phyloP scores from a whole-genome alignment of 2,113 vertebrate genomes.

The Perccottus glenii region DNA sequence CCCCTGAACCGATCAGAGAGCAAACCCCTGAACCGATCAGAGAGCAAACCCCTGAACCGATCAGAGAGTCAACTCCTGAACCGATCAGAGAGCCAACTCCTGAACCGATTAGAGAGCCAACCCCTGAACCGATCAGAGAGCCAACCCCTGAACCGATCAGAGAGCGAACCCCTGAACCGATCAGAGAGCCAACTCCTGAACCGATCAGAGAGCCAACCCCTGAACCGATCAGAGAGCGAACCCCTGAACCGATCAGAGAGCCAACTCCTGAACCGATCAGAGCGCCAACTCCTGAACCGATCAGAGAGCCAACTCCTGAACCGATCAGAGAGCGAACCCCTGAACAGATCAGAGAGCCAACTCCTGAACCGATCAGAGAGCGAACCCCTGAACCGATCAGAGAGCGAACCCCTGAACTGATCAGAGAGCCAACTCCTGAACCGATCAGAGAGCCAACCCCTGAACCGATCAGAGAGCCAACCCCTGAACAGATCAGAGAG shows the following conservation, averaged over 20 bases:
- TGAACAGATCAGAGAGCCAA: neutral
- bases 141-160: slow-evolving; percentile 4
- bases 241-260: slow-evolving; percentile 17
- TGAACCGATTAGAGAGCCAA: slow-evolving; percentile 6
- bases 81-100: slow-evolving; percentile 5
- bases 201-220: neutral
- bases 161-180: neutral
- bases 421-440: slow-evolving; percentile 4
- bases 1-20: slow-evolving; percentile 13
- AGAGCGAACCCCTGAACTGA: slow-evolving; percentile 3
- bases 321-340: neutral
- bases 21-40: neutral
- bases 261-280: slow-evolving; percentile 11
- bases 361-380: slow-evolving; percentile 14
- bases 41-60: slow-evolving; percentile 1
- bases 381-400: slow-evolving; percentile 2
- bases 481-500: slow-evolving; percentile 4
- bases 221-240: slow-evolving; percentile 5
- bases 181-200: slow-evolving; percentile 15
- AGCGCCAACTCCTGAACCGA: neutral
- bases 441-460: neutral
- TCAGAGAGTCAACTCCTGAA: slow-evolving; percentile 19
- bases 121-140: slow-evolving; percentile 8
- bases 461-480: slow-evolving; percentile 12
- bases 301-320: neutral